Percentiles rank a stretch among this genome's conserved stretches.
phyloP scores from a whole-genome alignment of 2,797 vertebrate species.

The Syndactyla subalaris region DNA sequence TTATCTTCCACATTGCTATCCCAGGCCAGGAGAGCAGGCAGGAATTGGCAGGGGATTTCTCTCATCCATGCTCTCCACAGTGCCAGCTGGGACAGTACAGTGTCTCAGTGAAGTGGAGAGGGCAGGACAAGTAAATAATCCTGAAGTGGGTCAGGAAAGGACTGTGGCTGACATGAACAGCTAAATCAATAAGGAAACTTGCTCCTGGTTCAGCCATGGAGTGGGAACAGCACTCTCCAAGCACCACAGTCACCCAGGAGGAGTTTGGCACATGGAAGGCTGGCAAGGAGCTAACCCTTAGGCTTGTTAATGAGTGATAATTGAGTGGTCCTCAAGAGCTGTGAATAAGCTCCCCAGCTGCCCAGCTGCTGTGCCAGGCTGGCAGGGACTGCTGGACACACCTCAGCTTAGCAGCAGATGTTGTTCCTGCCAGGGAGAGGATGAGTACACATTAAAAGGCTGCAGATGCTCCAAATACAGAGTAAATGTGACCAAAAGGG shows the following conservation, averaged over 20 bases:
- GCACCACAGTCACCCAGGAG: background rate
- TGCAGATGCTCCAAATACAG: background rate
- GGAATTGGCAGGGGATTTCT: background rate
- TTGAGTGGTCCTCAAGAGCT: slow-evolving; percentile 39
- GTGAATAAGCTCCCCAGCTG: background rate
- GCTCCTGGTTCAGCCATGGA: background rate
- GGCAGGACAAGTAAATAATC: background rate
- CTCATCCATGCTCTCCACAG: background rate
- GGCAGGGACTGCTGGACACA: background rate
- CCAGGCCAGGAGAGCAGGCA: background rate
- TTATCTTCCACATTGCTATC: background rate
- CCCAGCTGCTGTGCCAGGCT: background rate
- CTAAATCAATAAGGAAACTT: slow-evolving; percentile 28
- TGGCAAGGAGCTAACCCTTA: background rate
- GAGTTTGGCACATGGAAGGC: background rate
- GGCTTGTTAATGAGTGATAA: slow-evolving; percentile 56
- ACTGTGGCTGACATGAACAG: slow-evolving; percentile 3
- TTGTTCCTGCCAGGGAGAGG: background rate
- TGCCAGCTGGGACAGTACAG: background rate
- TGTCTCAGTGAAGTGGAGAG: background rate
- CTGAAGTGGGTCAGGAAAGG: background rate
- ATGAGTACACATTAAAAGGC: slow-evolving; percentile 32
- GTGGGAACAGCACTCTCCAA: background rate
- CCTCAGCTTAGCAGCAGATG: background rate
- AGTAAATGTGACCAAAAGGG: background rate